Percentiles rank a stretch among this genome's conserved stretches.
Conservation (phyloP, 1,140 invertebrate genomes). For the Leptinotarsa defecta region DNA sequence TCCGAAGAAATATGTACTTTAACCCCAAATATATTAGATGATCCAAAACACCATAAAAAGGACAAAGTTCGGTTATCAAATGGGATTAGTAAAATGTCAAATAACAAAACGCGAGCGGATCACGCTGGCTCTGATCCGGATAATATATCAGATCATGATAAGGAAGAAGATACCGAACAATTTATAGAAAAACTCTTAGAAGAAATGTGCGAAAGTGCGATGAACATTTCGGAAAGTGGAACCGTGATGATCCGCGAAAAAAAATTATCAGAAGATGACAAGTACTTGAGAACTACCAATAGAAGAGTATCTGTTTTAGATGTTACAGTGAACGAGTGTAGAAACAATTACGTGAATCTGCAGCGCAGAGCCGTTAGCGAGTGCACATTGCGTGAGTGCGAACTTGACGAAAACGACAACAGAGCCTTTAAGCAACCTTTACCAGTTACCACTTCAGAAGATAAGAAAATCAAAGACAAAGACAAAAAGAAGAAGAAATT, state of each 20-base stretch:
- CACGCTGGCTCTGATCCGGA: neutral
- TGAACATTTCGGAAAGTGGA: constrained; percentile 24
- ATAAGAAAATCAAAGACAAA: constrained; percentile 29
- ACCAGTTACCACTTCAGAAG: neutral
- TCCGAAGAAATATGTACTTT: neutral
- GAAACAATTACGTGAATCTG: constrained; percentile 30
- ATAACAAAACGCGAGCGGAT: neutral
- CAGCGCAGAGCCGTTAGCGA: constrained; percentile 32
- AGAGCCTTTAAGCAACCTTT: constrained; percentile 17
- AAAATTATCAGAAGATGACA: constrained; percentile 28
- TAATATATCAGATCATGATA: neutral
- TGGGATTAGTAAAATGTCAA: neutral
- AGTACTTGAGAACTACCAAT: constrained; percentile 21
- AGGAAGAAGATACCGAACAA: neutral
- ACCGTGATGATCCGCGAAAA: constrained; percentile 34
- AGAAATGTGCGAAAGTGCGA: constrained; percentile 31
- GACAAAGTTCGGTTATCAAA: neutral
- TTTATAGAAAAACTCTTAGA: constrained; percentile 24
- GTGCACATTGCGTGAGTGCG: constrained; percentile 12
- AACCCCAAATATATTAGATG: neutral
- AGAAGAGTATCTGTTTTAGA: constrained; percentile 36
- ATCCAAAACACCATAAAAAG: neutral
- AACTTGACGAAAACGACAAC: constrained; percentile 31
- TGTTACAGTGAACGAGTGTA: constrained; percentile 35
- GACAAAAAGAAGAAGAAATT: constrained; percentile 41